phyloP scores from a whole-genome alignment of 1,140 invertebrate genomes.

The Andricus grossulariae region DNA sequence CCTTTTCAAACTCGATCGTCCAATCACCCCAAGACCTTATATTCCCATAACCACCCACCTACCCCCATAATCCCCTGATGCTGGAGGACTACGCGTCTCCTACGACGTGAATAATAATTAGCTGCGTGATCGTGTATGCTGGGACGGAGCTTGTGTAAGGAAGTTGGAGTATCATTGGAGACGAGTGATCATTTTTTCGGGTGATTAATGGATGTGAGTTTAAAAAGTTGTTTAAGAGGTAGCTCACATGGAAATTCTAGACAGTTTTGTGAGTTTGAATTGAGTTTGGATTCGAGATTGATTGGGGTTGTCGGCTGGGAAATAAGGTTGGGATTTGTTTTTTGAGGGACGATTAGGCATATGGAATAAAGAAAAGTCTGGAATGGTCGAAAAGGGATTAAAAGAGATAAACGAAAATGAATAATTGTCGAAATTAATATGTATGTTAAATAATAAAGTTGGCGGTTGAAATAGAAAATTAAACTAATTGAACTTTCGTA shows the following conservation, averaged over 20 bases:
- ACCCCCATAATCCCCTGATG: not conserved
- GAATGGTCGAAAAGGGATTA: not conserved
- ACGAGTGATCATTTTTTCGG: not conserved
- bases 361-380: not conserved
- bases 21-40: not conserved
- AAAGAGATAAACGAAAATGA: too few relatives aligned
- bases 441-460: too few relatives aligned
- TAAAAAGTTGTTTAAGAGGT: not conserved
- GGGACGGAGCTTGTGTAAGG: not conserved
- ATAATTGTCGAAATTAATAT: too few relatives aligned
- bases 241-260: not conserved
- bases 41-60: not conserved
- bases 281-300: constrained; percentile 8
- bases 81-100: constrained; percentile 11
- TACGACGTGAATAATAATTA: constrained; percentile 29
- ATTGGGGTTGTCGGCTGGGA: not conserved
- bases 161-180: not conserved
- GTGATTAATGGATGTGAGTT: constrained; percentile 10
- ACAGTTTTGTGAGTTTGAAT: not conserved
- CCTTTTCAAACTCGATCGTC: constrained; percentile 17
- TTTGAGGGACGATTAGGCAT: not conserved
- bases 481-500: too few relatives aligned
- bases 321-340: not conserved
- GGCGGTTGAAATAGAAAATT: too few relatives aligned
- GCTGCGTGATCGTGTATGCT: constrained; percentile 12